A percentile compares a stretch with the other conserved stretches of the same genome.
phyloP scores from a whole-genome alignment of 2,113 vertebrate genomes.

The Sylvilagus bachmani region DNA sequence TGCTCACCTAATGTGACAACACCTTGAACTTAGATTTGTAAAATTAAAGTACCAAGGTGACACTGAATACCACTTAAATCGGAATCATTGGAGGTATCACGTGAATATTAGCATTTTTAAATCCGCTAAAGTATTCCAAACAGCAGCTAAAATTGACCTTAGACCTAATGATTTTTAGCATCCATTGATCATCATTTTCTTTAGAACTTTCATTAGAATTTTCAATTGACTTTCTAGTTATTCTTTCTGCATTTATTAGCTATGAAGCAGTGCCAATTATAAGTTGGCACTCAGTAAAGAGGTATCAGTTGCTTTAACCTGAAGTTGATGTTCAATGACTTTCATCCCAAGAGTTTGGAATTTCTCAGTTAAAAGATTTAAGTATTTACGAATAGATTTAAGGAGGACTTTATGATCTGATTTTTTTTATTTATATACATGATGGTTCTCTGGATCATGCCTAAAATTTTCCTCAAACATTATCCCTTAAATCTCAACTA shows the following conservation, averaged over 20 bases:
- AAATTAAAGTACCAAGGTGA: background rate
- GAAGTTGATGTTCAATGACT: slow-evolving; percentile 48
- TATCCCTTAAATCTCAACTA: background rate
- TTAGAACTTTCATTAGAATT: slow-evolving; percentile 41
- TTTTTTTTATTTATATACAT: slow-evolving; percentile 60
- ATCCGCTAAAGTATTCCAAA: background rate
- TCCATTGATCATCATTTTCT: background rate
- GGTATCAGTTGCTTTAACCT: slow-evolving; percentile 48
- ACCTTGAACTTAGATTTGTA: slow-evolving; percentile 4
- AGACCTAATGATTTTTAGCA: background rate
- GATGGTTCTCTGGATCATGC: background rate
- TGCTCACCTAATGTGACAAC: background rate
- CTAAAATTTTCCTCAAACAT: slow-evolving; percentile 54
- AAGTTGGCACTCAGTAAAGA: slow-evolving; percentile 26
- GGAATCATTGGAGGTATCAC: background rate
- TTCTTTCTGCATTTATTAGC: slow-evolving; percentile 33
- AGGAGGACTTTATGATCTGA: slow-evolving; percentile 49
- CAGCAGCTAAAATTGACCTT: slow-evolving; percentile 22
- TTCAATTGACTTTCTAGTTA: slow-evolving; percentile 33
- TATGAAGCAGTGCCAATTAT: slow-evolving; percentile 13
- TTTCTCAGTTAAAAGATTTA: slow-evolving; percentile 33
- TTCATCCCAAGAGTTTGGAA: slow-evolving; percentile 22
- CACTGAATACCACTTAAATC: slow-evolving; percentile 9
- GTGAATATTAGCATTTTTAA: background rate
- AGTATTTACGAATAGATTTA: slow-evolving; percentile 56